A percentile compares a stretch with the other conserved stretches of the same genome.
Evolutionary conservation across 2,113 vertebrate genomes (phyloP).

Genomic region (Paramisgurnus dabryanus): DNA sequence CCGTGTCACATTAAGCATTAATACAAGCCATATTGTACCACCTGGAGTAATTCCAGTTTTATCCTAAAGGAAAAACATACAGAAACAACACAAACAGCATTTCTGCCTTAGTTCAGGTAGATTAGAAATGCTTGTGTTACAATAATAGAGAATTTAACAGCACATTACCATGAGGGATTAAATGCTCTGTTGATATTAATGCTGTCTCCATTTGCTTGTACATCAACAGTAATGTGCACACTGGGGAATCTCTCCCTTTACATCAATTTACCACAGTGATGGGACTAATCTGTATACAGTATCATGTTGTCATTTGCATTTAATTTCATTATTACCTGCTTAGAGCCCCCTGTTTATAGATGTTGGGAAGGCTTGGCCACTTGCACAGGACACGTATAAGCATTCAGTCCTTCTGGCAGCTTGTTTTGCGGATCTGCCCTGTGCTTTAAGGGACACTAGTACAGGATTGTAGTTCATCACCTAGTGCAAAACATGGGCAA

Average conservation of each 20-base stretch:
- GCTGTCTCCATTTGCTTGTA: slow-evolving; percentile 56
- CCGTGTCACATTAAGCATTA: no score
- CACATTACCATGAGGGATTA: slow-evolving; percentile 16
- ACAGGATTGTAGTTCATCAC: slow-evolving; percentile 18
- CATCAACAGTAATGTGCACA: slow-evolving; percentile 55
- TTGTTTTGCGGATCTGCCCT: background rate
- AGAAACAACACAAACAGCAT: background rate
- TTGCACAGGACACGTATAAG: slow-evolving; percentile 44
- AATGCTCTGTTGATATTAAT: slow-evolving; percentile 20
- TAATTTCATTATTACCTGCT: slow-evolving; percentile 69
- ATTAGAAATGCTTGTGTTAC: slow-evolving; percentile 28
- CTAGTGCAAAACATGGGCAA: slow-evolving; percentile 27
- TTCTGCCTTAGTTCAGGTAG: background rate
- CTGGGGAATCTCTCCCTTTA: slow-evolving; percentile 60
- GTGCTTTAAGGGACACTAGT: background rate
- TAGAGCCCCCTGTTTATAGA: slow-evolving; percentile 61
- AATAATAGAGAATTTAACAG: slow-evolving; percentile 6
- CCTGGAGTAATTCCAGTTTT: background rate
- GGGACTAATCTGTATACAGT: slow-evolving; percentile 66
- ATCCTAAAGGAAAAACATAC: background rate
- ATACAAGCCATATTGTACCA: no score
- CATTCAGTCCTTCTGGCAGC: background rate
- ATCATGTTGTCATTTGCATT: slow-evolving; percentile 67
- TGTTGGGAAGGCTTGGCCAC: slow-evolving; percentile 53
- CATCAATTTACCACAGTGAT: slow-evolving; percentile 66